These are phyloP conservation scores for Andrena praecox DNA, from an alignment of 2,888 invertebrate genomes.

Conservation along the genomic window DNA sequence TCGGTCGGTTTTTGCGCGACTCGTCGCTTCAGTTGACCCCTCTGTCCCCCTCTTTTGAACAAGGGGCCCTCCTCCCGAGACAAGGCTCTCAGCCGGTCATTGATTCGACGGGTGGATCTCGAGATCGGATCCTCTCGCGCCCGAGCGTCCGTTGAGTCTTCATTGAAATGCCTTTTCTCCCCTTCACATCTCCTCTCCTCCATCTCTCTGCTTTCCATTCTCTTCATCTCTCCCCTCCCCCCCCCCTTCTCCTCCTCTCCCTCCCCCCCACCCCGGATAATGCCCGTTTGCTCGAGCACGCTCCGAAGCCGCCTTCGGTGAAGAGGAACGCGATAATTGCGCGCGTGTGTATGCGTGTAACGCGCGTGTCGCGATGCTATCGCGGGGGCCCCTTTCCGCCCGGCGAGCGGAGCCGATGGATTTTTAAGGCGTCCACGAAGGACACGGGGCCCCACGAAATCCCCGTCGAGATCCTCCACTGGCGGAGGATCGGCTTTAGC, in stretches of 20 bases:
- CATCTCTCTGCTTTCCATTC: neutral
- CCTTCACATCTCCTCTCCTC: slow-evolving; percentile 3
- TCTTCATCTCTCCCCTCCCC: neutral
- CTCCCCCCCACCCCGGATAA: slow-evolving; percentile 9
- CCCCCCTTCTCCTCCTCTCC: neutral
- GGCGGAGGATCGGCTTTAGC: neutral
- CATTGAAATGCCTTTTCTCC: slow-evolving; percentile 64
- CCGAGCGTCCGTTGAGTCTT: slow-evolving; percentile 67
- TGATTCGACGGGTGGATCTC: slow-evolving; percentile 68
- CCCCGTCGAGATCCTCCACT: neutral
- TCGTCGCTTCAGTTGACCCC: slow-evolving; percentile 63
- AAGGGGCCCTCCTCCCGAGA: slow-evolving; percentile 51
- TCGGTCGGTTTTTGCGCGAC: slow-evolving; percentile 67
- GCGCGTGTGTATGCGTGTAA: slow-evolving; percentile 1
- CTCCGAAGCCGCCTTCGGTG: neutral
- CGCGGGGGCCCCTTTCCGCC: neutral
- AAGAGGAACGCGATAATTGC: slow-evolving; percentile 45
- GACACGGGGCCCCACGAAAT: neutral
- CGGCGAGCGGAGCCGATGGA: neutral
- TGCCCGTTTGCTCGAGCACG: slow-evolving; percentile 32
- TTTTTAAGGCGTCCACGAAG: neutral
- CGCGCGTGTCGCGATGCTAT: slow-evolving; percentile 30
- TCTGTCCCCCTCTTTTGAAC: slow-evolving; percentile 49
- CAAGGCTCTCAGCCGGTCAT: slow-evolving; percentile 68
- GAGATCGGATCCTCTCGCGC: slow-evolving; percentile 68